phyloP scores from a whole-genome alignment of 1,140 invertebrate species.

The Sarcophaga bullata region DNA sequence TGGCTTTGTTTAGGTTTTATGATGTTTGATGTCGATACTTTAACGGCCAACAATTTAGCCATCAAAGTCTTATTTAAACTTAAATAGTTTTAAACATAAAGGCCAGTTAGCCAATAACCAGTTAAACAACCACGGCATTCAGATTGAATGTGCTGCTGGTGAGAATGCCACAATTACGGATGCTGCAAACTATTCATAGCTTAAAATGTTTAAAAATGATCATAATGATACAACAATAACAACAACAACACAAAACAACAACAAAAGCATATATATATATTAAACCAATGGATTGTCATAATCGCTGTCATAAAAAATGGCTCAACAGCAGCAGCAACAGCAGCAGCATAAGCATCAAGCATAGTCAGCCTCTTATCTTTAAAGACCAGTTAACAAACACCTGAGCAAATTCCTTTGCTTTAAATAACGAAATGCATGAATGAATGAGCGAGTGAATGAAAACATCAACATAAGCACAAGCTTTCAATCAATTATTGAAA shows the following conservation, averaged over 20 bases:
- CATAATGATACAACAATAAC: neutral
- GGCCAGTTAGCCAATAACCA: too few species aligned
- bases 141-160: neutral
- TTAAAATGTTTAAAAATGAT: neutral
- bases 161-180: constrained; percentile 21
- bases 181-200: neutral
- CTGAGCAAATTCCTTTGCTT: neutral
- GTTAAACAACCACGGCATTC: too few species aligned
- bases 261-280: neutral
- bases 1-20: too few species aligned
- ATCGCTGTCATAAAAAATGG: constrained; percentile 16
- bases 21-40: too few species aligned
- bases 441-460: neutral
- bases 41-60: constrained; percentile 8
- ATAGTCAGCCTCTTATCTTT: too few species aligned
- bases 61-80: constrained; percentile 27
- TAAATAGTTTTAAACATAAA: neutral
- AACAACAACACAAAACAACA: too few species aligned
- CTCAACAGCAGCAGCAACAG: neutral
- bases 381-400: too few species aligned
- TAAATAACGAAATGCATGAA: neutral
- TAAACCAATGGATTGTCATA: constrained; percentile 8
- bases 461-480: neutral
- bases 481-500: neutral
- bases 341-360: too few species aligned